Percentiles rank a stretch among this genome's conserved stretches.
Conservation (phyloP, 2,113 vertebrate species). For the Hyaena hyaena region DNA sequence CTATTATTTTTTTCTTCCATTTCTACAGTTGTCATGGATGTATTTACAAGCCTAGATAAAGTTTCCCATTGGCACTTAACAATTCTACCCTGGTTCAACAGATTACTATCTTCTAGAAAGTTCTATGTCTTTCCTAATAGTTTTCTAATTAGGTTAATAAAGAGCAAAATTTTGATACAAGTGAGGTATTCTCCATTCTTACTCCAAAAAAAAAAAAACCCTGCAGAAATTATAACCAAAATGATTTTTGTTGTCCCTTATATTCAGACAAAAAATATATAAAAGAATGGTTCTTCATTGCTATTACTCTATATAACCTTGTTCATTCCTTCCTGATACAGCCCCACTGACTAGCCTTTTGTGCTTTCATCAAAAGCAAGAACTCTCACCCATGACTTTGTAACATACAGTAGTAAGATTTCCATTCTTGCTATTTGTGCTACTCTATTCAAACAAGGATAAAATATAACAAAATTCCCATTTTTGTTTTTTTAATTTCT, state of each 20-base stretch:
- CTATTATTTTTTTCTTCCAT: background rate
- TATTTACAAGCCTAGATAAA: background rate
- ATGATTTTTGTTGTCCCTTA: background rate
- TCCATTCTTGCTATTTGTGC: background rate
- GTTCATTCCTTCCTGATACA: background rate
- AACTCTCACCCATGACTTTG: background rate
- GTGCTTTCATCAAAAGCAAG: background rate
- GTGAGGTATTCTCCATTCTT: background rate
- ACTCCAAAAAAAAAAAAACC: background rate
- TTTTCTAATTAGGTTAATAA: constrained; percentile 16
- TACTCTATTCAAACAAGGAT: background rate
- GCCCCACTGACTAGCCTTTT: background rate
- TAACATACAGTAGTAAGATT: background rate
- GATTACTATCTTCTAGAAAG: background rate
- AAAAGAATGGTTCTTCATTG: background rate
- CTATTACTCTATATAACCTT: background rate
- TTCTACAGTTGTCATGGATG: background rate
- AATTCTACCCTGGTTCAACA: background rate
- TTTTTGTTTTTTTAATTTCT: background rate
- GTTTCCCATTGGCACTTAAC: background rate
- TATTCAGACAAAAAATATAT: background rate
- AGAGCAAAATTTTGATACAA: background rate
- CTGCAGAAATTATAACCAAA: background rate
- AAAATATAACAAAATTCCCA: background rate
- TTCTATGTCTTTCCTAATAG: background rate